These are phyloP conservation scores for Orestias chungarensis DNA, from an alignment of 2,797 vertebrate genomes.

Conservation along the genomic window DNA sequence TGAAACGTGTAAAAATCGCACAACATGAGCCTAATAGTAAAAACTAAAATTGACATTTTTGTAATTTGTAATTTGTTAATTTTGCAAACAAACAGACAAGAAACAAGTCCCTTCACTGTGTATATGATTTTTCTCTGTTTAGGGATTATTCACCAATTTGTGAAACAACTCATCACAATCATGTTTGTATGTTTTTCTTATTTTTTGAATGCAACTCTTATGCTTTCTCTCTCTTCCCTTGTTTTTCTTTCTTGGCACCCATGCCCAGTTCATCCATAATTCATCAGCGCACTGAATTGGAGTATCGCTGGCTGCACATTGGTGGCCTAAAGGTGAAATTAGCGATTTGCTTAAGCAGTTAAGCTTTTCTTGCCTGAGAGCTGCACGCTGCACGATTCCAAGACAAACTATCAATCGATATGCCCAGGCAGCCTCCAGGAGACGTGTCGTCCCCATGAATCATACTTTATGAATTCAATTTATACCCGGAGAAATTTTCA, in stretches of 20 bases:
- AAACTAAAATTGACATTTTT: too few relatives aligned
- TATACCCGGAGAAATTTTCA: constrained; percentile 99
- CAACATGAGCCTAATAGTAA: too few relatives aligned
- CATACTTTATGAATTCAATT: constrained; percentile 99
- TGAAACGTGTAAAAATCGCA: neutral
- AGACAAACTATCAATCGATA: constrained; percentile 99
- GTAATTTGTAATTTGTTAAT: too few relatives aligned
- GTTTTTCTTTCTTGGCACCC: constrained; percentile 66
- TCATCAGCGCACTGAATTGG: constrained; percentile 93
- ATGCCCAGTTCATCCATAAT: constrained; percentile 97
- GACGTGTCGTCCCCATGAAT: constrained; percentile 99
- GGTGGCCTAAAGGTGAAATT: constrained; percentile 99
- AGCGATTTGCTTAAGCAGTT: constrained; percentile 99
- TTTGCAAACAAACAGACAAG: neutral
- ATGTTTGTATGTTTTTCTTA: constrained; percentile 86
- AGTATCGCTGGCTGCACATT: constrained; percentile 99
- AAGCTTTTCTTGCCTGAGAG: constrained; percentile 95
- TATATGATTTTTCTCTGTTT: too few relatives aligned
- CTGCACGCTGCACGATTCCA: constrained; percentile 98
- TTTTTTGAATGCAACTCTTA: constrained; percentile 74
- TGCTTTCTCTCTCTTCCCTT: constrained; percentile 63
- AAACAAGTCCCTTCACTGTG: neutral
- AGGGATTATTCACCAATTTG: constrained; percentile 45
- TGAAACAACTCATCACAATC: constrained; percentile 85
- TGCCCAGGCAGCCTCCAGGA: constrained; percentile 96